Evolutionary conservation across 2,113 vertebrate species (phyloP).

Genomic region (Scomber colias): DNA sequence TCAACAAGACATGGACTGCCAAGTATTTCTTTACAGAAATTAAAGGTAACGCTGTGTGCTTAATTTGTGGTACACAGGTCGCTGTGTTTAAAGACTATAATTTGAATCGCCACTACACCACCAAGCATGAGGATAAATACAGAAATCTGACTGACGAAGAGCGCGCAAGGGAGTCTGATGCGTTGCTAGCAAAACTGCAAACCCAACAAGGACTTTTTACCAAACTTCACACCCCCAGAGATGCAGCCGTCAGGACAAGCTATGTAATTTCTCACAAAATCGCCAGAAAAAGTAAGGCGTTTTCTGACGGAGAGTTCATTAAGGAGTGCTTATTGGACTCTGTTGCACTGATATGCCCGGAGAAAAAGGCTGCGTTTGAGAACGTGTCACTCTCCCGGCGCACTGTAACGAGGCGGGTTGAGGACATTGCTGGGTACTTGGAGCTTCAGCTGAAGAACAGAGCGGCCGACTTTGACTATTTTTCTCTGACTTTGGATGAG

Average conservation of each 20-base stretch:
- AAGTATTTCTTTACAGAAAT: constrained; percentile 24
- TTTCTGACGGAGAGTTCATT: no score
- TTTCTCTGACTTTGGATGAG: no score
- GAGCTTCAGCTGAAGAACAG: no score
- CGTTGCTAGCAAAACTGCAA: not conserved
- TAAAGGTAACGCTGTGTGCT: not conserved
- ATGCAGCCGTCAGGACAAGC: not conserved
- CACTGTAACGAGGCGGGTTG: no score
- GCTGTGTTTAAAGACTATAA: constrained; percentile 14
- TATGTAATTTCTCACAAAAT: no score
- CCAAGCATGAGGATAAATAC: not conserved
- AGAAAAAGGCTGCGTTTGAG: no score
- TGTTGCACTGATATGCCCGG: no score
- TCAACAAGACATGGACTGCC: constrained; percentile 26
- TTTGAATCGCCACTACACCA: not conserved
- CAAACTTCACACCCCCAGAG: not conserved
- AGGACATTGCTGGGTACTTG: no score
- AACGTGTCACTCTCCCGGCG: no score
- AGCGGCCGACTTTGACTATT: no score
- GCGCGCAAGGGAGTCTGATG: not conserved
- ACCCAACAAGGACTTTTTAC: not conserved
- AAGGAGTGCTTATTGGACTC: no score
- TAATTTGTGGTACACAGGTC: constrained; percentile 12
- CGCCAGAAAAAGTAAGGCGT: no score
- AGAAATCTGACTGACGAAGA: not conserved